These are phyloP conservation scores for Tribolium freemani DNA, from an alignment of 2,888 invertebrate species.

Conservation along the genomic window DNA sequence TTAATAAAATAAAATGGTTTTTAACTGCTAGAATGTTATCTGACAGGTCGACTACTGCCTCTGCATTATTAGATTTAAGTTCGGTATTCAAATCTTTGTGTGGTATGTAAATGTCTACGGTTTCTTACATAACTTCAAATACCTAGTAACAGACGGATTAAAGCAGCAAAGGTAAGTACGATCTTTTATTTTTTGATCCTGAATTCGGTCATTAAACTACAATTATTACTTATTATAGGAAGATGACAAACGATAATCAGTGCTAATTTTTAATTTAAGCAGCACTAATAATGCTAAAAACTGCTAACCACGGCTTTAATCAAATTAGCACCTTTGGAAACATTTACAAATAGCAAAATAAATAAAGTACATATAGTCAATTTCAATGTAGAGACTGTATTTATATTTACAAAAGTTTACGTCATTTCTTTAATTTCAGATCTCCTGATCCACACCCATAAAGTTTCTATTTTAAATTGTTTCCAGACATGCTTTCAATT, in stretches of 20 bases:
- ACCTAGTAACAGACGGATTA: not conserved
- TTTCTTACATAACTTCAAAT: not conserved
- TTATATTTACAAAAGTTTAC: not conserved
- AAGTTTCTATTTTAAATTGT: not conserved
- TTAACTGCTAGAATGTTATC: not conserved
- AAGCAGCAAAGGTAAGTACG: not conserved
- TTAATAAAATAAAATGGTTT: not conserved
- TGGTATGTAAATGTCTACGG: not conserved
- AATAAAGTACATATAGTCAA: not conserved
- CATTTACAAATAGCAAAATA: not conserved
- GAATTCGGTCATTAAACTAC: not conserved
- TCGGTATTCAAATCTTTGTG: not conserved
- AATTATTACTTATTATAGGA: not conserved
- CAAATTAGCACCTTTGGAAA: not conserved
- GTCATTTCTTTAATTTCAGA: not conserved
- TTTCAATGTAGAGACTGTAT: not conserved
- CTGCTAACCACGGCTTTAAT: not conserved
- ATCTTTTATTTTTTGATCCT: not conserved
- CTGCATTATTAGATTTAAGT: not conserved
- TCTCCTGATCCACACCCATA: not conserved
- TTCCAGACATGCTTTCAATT: not conserved
- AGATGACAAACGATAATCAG: not conserved
- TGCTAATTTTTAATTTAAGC: not conserved
- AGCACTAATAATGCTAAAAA: not conserved
- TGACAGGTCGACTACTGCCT: not conserved